Conservation (phyloP, 30 jellyfish, hydroid and myxozoan genomes). For the Rhopilema esculentum region DNA sequence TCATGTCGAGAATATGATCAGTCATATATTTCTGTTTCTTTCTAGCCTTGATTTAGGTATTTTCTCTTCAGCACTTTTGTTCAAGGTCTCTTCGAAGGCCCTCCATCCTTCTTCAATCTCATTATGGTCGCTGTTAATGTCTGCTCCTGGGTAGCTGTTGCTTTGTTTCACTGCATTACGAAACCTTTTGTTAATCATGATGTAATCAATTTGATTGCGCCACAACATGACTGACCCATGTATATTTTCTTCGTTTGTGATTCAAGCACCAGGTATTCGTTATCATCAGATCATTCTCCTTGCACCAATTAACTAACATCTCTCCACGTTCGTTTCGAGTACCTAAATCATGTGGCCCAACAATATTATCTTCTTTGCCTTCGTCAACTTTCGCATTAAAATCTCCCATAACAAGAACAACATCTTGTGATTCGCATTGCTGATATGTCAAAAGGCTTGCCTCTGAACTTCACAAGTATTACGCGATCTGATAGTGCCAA, state of each 20-base stretch:
- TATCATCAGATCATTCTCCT: too few relatives aligned
- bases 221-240: too few relatives aligned
- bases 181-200: slow-evolving; percentile 15
- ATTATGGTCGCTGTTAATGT: slow-evolving; percentile 9
- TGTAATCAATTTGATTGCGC: slow-evolving; percentile 50
- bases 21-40: slow-evolving; percentile 29
- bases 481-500: slow-evolving; percentile 40
- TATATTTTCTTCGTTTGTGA: slow-evolving; percentile 26
- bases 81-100: slow-evolving; percentile 41
- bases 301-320: too few relatives aligned
- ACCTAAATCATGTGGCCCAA: too few relatives aligned
- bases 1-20: slow-evolving; percentile 32
- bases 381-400: too few relatives aligned
- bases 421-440: background rate
- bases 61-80: slow-evolving; percentile 48
- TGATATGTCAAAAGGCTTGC: slow-evolving; percentile 54
- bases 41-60: slow-evolving; percentile 20
- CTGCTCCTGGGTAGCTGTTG: slow-evolving; percentile 64
- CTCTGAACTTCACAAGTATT: slow-evolving; percentile 41
- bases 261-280: too few relatives aligned
- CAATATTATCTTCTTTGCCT: too few relatives aligned
- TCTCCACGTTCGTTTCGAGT: too few relatives aligned
- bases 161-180: slow-evolving; percentile 33
- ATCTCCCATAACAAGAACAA: too few relatives aligned
- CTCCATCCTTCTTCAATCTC: slow-evolving; percentile 47